These are phyloP conservation scores for Gambusia holbrooki DNA, from an alignment of 2,113 vertebrate species.

Conservation along the genomic window DNA sequence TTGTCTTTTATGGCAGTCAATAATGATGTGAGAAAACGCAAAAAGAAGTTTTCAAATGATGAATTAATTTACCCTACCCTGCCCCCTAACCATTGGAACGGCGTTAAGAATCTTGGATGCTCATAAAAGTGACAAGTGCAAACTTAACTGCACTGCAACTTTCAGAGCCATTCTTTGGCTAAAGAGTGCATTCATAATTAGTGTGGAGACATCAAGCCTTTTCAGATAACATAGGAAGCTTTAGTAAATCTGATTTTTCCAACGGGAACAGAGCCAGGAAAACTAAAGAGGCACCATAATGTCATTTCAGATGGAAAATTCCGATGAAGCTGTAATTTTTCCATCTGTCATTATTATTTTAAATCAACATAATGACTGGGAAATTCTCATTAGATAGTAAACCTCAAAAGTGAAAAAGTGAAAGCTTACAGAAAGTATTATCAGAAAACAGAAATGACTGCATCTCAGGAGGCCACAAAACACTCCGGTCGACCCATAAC, in stretches of 20 bases:
- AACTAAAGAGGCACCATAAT: constrained; percentile 37
- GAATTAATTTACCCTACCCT: no score
- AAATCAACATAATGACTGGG: constrained; percentile 62
- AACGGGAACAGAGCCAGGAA: constrained; percentile 55
- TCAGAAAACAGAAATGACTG: background rate
- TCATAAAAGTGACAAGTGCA: background rate
- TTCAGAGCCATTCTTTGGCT: background rate
- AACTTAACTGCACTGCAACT: background rate
- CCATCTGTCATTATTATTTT: constrained; percentile 40
- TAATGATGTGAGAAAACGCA: no score
- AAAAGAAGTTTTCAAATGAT: no score
- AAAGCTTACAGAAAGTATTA: background rate
- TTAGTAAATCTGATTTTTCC: constrained; percentile 39
- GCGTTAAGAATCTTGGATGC: no score
- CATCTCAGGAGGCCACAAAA: no score
- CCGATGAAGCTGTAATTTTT: constrained; percentile 49
- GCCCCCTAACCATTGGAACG: no score
- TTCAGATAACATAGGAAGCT: constrained; percentile 33
- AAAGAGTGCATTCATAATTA: constrained; percentile 29
- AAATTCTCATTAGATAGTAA: constrained; percentile 41
- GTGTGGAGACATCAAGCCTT: constrained; percentile 16
- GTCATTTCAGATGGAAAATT: constrained; percentile 43
- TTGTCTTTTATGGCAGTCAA: no score
- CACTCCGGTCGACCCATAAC: no score
- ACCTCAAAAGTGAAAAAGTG: constrained; percentile 5